These are phyloP conservation scores for Sporophila hypoxantha DNA, from an alignment of 2,113 vertebrate genomes.

Conservation along the genomic window DNA sequence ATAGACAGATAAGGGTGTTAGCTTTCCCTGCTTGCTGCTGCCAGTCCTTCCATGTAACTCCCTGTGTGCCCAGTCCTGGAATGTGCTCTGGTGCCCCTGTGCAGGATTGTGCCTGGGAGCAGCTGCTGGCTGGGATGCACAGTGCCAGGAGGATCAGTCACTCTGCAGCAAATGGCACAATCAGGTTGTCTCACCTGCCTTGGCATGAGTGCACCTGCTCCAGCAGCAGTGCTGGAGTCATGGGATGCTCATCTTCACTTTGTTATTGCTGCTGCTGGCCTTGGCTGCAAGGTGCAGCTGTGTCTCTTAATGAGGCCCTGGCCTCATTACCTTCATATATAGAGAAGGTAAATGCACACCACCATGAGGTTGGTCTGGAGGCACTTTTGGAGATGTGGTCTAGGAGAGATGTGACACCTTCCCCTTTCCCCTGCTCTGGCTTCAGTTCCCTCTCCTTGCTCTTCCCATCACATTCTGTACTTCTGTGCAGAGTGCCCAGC, in stretches of 20 bases:
- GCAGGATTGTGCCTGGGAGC: fast-evolving
- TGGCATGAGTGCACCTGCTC: not conserved
- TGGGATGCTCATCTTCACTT: not conserved
- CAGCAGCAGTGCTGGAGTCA: not conserved
- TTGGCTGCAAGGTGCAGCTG: not conserved
- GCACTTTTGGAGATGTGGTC: not conserved
- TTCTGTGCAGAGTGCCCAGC: not conserved
- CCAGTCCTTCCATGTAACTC: not conserved
- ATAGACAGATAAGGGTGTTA: not conserved
- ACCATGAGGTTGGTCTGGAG: not conserved
- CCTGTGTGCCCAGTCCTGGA: not conserved
- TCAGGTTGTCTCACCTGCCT: not conserved
- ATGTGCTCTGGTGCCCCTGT: fast-evolving
- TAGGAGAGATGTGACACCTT: not conserved
- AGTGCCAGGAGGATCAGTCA: fast-evolving
- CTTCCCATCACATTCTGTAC: not conserved
- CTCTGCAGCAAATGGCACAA: not conserved
- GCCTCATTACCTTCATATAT: not conserved
- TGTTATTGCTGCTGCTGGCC: not conserved
- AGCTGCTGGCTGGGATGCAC: fast-evolving
- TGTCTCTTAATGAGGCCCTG: not conserved
- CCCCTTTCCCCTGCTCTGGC: not conserved
- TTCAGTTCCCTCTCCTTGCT: not conserved
- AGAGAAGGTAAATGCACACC: not conserved
- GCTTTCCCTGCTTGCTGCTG: not conserved